These are phyloP conservation scores for Chloroclystis v-ata DNA, from an alignment of 2,888 invertebrate species.

Conservation along the genomic window DNA sequence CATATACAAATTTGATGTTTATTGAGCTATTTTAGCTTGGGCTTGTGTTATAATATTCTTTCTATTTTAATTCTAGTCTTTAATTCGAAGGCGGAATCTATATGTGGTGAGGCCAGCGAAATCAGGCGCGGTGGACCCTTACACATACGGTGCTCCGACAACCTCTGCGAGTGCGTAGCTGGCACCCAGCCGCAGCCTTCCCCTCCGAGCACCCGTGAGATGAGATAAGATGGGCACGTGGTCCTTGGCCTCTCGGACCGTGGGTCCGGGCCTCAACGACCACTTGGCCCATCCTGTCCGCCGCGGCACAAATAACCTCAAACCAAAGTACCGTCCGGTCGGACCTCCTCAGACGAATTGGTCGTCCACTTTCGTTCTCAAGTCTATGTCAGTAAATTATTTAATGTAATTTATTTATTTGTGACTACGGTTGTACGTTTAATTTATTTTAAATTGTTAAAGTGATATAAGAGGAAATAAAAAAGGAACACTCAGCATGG, in stretches of 20 bases:
- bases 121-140: conserved; percentile 76
- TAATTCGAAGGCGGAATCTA: conserved; percentile 80
- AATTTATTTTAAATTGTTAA: conserved; percentile 65
- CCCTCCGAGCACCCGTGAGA: conserved; percentile 6
- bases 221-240: conserved; percentile 3
- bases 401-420: conserved; percentile 75
- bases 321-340: conserved; percentile 68
- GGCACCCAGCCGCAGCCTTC: conserved; percentile 19
- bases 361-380: conserved; percentile 58
- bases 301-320: conserved; percentile 61
- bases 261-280: conserved; percentile 23
- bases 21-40: too few species aligned
- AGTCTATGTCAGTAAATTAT: conserved; percentile 75
- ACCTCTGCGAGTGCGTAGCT: conserved; percentile 53
- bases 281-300: conserved; percentile 31
- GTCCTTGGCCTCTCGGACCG: conserved; percentile 25
- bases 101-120: conserved; percentile 80
- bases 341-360: conserved; percentile 46
- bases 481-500: conserved; percentile 51
- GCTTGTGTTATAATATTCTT: conserved; percentile 28
- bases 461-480: conserved; percentile 65
- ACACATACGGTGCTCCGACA: conserved; percentile 74
- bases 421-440: conserved; percentile 67
- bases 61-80: conserved; percentile 75
- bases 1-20: too few species aligned